Evolutionary conservation across 2,797 vertebrate species (phyloP).

Genomic region (Diplodus puntazzo): DNA sequence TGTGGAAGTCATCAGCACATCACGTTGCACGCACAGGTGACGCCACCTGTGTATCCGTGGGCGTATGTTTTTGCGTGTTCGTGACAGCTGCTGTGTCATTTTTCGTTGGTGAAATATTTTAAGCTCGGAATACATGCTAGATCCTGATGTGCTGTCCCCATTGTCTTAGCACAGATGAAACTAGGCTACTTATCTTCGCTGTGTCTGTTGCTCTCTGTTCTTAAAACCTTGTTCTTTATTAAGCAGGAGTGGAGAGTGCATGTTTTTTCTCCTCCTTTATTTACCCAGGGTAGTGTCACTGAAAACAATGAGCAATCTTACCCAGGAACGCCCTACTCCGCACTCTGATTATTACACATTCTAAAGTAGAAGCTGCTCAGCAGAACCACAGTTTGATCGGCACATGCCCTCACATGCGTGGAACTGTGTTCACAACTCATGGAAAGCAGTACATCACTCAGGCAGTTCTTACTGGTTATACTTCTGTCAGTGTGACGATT

Average conservation of each 20-base stretch:
- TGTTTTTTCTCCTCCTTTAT: background rate
- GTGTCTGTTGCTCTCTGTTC: background rate
- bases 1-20: background rate
- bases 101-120: too few species aligned
- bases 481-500: background rate
- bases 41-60: background rate
- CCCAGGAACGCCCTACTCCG: slow-evolving; percentile 9
- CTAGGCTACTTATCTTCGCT: background rate
- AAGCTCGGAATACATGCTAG: too few species aligned
- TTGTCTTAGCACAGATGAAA: background rate
- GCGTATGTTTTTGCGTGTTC: background rate
- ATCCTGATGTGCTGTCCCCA: too few species aligned
- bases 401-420: background rate
- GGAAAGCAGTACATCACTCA: background rate
- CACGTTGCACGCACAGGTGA: background rate
- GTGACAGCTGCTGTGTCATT: background rate
- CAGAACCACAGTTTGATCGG: background rate
- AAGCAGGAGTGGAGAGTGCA: background rate
- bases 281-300: background rate
- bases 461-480: background rate
- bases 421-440: background rate
- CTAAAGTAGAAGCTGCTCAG: slow-evolving; percentile 22
- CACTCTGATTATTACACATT: background rate
- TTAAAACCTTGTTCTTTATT: background rate
- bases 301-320: slow-evolving; percentile 8